Base-by-base conservation (phyloP, 2,888 invertebrate genomes). In the Asteroscopus sphinx region DNA sequence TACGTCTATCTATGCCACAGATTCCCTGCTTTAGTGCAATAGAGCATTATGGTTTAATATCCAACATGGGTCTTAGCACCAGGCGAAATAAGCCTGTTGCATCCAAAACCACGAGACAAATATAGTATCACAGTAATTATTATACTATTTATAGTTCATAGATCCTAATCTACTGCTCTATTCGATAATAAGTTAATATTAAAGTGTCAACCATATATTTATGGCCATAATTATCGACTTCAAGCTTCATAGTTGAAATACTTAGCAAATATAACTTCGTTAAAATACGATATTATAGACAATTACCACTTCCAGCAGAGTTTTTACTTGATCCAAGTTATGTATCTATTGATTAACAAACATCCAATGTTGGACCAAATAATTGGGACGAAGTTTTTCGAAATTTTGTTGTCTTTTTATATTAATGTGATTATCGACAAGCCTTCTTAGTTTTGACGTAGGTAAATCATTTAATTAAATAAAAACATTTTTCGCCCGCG, bases 201-300 rank as follows among this genome's bases (percentile, higher is more conserved):
- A 13, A 53, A 37, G 2, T 67, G 30, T 35, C 16, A 47, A 32
- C 17, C 21, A 30, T 30, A 39, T 39, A 46, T 45, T 51, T 68
- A 72, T 59, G 72, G 73, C 30, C 53, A 57, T 59, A 66, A 72
- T 59, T 68, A 65, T 16, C 13, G 37, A 16, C 9, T 17, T 11
- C 26, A 35, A 25, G 12, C 52, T 35, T 45, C 45, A 61, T 71
- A 68, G 5, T 67, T 60, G 47, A 57, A 71, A 68, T 71, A 69
- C 54, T 47, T 51, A 16, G 40, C 16, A 59, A 62, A 59, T 58
- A 67, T 66, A 42, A 57, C 68, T 77, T 64, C 54, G 77, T 72
- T 72, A 76, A 67, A 76, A 67, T 45, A 64, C 60, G 67, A 77
- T 81, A n/a, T 78, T 81, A 79, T 72, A 55, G 70, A 68, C 72